Base-by-base conservation (phyloP, 2,888 invertebrate genomes). In the Synanthedon formicaeformis region DNA sequence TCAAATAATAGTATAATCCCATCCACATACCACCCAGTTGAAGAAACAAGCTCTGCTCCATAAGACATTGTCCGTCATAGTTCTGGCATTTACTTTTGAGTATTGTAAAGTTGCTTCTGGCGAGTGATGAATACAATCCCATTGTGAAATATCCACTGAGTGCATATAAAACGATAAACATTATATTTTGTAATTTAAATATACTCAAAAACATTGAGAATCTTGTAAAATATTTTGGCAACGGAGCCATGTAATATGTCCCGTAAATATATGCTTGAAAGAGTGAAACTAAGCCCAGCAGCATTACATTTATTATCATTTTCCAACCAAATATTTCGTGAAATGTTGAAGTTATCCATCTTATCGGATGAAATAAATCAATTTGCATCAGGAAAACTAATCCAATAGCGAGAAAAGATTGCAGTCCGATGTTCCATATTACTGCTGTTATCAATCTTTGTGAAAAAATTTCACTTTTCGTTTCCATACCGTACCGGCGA, bases 251-350 rank as follows among this genome's bases (percentile, higher is more conserved):
- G 62, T 93, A 92, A 59, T 91, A 91, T 66, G 92, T 92, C 50
- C 92, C 92, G 65, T 92, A 91, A 41, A 92, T 86, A 48, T 93
- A 82, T n/a, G 93, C 92, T 78, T 93, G 93, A 5, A 92, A 85
- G 56, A 92, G 90, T 10, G 93, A 90, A 1, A 92, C 88, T 27
- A 86, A 69, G 11, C 89, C 82, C 14, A 94, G 88, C 1, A 93
- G 89, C 27, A 92, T 74, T 50, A 92, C 88, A 61, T 91, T 92
- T 0, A 92, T 70, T 81, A 91, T 90, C 75, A 92, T 93, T 68
- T 90, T 89, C 66, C 90, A 82, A 4, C 91, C 89, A 52, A 89
- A 81, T 55, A 93, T 79, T 12, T 91, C 86, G 13, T 82, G 64
- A 57, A 92, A 74, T 0, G 92, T 90, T 41, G 88, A 85, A 40